Evolutionary conservation across 2,797 vertebrate genomes (phyloP).

Genomic region (Pipistrellus pipistrellus): DNA sequence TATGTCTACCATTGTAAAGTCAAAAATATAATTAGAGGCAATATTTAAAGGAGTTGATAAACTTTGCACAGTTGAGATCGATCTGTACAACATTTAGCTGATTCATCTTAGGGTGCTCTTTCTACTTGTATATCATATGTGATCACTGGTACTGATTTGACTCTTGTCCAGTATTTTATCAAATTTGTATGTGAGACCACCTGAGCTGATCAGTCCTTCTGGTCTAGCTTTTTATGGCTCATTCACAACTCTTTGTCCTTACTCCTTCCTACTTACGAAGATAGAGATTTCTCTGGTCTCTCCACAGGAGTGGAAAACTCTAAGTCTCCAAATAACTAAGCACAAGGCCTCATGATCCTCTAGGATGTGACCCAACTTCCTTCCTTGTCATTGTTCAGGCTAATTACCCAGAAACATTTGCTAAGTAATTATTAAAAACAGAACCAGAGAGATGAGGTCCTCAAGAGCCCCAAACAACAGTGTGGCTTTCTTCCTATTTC

Average conservation of each 20-base stretch:
- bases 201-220: neutral
- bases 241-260: constrained; percentile 57
- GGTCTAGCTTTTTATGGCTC: constrained; percentile 26
- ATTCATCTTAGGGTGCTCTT: neutral
- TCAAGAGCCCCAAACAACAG: neutral
- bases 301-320: constrained; percentile 17
- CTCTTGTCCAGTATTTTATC: neutral
- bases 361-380: constrained; percentile 27
- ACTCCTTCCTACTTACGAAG: constrained; percentile 46
- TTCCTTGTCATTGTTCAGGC: constrained; percentile 4
- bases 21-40: neutral
- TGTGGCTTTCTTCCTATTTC: neutral
- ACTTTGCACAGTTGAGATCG: neutral
- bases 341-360: neutral
- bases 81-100: neutral
- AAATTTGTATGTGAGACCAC: neutral
- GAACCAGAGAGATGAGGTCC: neutral
- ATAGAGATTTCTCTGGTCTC: constrained; percentile 38
- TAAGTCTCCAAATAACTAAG: constrained; percentile 14
- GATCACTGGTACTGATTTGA: neutral
- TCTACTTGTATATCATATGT: neutral
- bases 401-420: neutral
- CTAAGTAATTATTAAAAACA: constrained; percentile 5
- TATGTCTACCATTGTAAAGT: neutral
- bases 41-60: neutral